phyloP scores from a whole-genome alignment of 2,888 invertebrate species.

The Drosophila pullipes region DNA sequence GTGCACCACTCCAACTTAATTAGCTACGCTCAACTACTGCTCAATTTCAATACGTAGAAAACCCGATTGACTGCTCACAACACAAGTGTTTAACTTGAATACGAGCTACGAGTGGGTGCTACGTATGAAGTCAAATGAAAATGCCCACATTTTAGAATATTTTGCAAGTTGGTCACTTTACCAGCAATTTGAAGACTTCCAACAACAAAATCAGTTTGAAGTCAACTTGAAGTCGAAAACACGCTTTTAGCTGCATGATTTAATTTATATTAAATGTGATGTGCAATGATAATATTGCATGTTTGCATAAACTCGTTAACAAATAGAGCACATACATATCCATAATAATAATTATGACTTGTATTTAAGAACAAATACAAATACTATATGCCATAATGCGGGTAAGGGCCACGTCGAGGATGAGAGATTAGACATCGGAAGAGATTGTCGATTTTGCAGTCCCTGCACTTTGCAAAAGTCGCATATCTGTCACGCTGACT shows the following conservation, averaged over 20 bases:
- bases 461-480: slow-evolving; percentile 54
- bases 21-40: slow-evolving; percentile 41
- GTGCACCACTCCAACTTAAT: slow-evolving; percentile 40
- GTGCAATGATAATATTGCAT: slow-evolving; percentile 51
- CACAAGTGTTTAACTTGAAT: slow-evolving; percentile 44
- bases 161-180: slow-evolving; percentile 39
- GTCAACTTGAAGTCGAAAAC: slow-evolving; percentile 1
- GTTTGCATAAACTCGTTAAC: slow-evolving; percentile 35
- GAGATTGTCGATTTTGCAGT: slow-evolving; percentile 54
- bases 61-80: slow-evolving; percentile 24
- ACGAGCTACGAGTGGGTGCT: slow-evolving; percentile 9
- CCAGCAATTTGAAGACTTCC: slow-evolving; percentile 38
- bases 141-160: slow-evolving; percentile 47
- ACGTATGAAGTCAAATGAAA: slow-evolving; percentile 50
- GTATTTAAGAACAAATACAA: slow-evolving; percentile 64
- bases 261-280: slow-evolving; percentile 44
- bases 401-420: slow-evolving; percentile 4
- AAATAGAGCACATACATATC: slow-evolving; percentile 12
- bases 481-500: slow-evolving; percentile 4
- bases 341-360: slow-evolving; percentile 67
- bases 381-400: slow-evolving; percentile 35
- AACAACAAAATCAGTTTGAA: slow-evolving; percentile 27
- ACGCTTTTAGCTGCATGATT: neutral
- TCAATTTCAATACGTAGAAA: slow-evolving; percentile 32
- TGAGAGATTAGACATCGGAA: slow-evolving; percentile 30